Percentiles rank a stretch among this genome's conserved stretches.
phyloP scores from a whole-genome alignment of 35 echinoderm and acorn worm genomes.

The Antedon bifida region DNA sequence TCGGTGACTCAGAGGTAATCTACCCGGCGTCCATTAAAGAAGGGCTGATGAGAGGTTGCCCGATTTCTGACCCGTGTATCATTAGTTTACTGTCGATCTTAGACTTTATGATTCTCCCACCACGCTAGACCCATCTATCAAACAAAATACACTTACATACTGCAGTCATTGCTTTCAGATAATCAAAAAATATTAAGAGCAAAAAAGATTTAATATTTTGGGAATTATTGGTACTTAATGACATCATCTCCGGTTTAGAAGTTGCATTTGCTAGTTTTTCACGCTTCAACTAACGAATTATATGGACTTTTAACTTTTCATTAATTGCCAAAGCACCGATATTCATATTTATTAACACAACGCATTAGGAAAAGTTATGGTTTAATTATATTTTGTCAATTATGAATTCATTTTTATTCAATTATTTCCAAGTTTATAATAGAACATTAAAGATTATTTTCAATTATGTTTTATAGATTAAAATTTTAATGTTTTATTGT shows the following conservation, averaged over 20 bases:
- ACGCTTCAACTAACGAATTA: not conserved
- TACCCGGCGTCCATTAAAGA: not conserved
- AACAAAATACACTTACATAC: not conserved
- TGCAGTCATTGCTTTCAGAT: not conserved
- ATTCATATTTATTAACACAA: too few relatives aligned
- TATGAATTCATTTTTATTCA: too few relatives aligned
- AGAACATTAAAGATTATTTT: too few relatives aligned
- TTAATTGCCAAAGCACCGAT: not conserved
- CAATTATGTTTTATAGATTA: too few relatives aligned
- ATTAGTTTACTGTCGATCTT: not conserved
- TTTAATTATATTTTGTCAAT: too few relatives aligned
- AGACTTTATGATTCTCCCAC: not conserved
- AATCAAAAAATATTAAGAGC: not conserved
- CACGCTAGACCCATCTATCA: not conserved
- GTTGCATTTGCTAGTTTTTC: not conserved
- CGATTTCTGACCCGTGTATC: not conserved
- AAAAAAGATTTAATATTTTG: not conserved
- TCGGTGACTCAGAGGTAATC: not conserved
- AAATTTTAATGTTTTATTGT: too few relatives aligned
- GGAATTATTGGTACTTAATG: not conserved
- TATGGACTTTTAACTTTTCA: not conserved
- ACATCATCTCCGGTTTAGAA: not conserved
- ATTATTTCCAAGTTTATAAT: too few relatives aligned
- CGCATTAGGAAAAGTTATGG: too few relatives aligned
- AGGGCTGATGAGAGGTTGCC: not conserved